These are phyloP conservation scores for Trachelus stipa DNA, from an alignment of 2,888 invertebrate species.

Conservation along the genomic window DNA sequence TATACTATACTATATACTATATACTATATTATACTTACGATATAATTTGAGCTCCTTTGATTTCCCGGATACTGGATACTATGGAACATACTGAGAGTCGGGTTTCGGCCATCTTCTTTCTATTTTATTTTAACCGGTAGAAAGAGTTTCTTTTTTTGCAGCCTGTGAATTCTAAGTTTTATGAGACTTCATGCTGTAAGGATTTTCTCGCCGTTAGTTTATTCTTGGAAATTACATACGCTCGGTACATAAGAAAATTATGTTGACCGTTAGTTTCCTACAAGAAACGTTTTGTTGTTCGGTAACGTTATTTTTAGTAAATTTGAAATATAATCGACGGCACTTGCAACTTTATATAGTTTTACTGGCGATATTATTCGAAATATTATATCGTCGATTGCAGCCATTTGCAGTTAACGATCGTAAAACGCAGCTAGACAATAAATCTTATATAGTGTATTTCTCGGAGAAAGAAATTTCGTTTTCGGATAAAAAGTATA, in stretches of 20 bases:
- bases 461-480: background rate
- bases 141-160: background rate
- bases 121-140: background rate
- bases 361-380: background rate
- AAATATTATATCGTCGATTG: background rate
- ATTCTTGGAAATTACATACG: background rate
- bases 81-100: background rate
- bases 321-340: background rate
- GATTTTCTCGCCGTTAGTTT: background rate
- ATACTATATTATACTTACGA: too few species aligned
- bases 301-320: background rate
- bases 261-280: background rate
- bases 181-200: background rate
- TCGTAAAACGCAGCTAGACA: background rate
- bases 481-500: background rate
- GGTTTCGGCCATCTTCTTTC: background rate
- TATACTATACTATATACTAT: too few species aligned
- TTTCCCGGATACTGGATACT: background rate
- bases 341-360: background rate
- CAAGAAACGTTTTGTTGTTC: background rate
- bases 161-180: background rate
- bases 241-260: background rate
- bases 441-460: background rate
- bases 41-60: background rate
- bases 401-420: background rate